Base-by-base conservation (phyloP, 1,140 invertebrate genomes). In the Lucilia sericata region DNA sequence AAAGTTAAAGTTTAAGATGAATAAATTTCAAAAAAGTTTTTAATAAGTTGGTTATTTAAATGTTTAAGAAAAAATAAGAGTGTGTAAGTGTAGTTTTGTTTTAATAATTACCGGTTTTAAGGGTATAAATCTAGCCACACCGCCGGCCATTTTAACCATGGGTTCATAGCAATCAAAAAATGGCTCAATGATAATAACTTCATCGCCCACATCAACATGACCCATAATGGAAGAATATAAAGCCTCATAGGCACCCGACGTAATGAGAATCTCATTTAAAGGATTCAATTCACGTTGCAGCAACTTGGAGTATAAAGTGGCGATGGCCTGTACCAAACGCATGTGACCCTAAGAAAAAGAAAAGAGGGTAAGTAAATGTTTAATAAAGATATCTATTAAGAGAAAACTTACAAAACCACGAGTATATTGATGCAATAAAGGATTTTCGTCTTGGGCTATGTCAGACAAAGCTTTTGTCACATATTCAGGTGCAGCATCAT, bases 131-230 rank as follows among this genome's bases (percentile, higher is more conserved):
- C 95, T 95, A 0, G 97, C 95, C 25, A 94, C 93, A 13, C 97
- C 99, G 1, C 97, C 97, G 47, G 97, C 97, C 87, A 95, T 94
- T 87, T 92, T 93, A 1, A 99, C 95, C 96, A 99, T 98, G 2
- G 98, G 97, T 85, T 96, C 96, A 90, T 99, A 99, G 89, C 98
- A 99, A 91, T 99, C 99, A 91, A 98, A 99, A 91, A 96, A 99
- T 10, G 99, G 99, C 91, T 99, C 99, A 85, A 99, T 98, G 42
- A 99, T 97, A 85, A 99, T 98, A 85, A 98, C 97, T 91, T 99
- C 97, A 92, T 96, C 95, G 2, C 96, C 97, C 75, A 93, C 93
- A 87, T 95, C 95, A 10, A 98, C 94, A 88, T 97, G 94, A 30
- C 98, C 98, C 92, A 95, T 92, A 84, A 99, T 95, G 19, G 96